A percentile compares a stretch with the other conserved stretches of the same genome.
Conservation (phyloP, 2,888 invertebrate genomes). For the Sympetrum striolatum region DNA sequence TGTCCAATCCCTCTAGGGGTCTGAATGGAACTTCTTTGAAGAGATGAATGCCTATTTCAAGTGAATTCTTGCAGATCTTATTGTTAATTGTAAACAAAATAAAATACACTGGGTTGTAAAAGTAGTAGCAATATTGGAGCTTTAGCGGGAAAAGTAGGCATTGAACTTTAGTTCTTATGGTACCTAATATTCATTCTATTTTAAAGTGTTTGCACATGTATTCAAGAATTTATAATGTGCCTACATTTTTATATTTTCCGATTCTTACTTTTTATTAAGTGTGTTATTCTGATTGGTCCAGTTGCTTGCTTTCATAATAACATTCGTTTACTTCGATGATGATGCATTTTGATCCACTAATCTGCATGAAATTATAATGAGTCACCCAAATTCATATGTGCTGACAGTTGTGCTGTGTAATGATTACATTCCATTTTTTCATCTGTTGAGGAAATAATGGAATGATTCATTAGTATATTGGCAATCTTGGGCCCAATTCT, state of each 20-base stretch:
- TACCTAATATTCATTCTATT: slow-evolving; percentile 34
- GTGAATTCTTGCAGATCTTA: slow-evolving; percentile 41
- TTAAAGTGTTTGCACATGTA: slow-evolving; percentile 32
- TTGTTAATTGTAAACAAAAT: slow-evolving; percentile 1
- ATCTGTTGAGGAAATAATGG: slow-evolving; percentile 37
- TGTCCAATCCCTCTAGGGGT: background rate
- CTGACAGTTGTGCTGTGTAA: slow-evolving; percentile 4
- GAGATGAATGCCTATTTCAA: slow-evolving; percentile 30
- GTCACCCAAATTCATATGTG: slow-evolving; percentile 9
- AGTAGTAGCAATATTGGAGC: slow-evolving; percentile 35
- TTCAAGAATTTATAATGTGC: slow-evolving; percentile 24
- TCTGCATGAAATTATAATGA: slow-evolving; percentile 38
- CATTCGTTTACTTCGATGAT: background rate
- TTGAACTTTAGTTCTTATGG: slow-evolving; percentile 36
- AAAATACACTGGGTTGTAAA: slow-evolving; percentile 32
- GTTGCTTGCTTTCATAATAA: slow-evolving; percentile 29
- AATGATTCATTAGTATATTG: slow-evolving; percentile 21
- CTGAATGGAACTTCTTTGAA: slow-evolving; percentile 13
- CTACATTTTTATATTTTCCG: slow-evolving; percentile 27
- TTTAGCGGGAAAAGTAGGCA: slow-evolving; percentile 40
- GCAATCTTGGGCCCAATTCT: slow-evolving; percentile 8
- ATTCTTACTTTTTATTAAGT: slow-evolving; percentile 20
- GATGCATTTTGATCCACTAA: slow-evolving; percentile 32
- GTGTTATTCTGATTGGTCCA: slow-evolving; percentile 41
- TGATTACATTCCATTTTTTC: slow-evolving; percentile 32